phyloP scores from a whole-genome alignment of 2,113 vertebrate genomes.

The Petaurus breviceps region DNA sequence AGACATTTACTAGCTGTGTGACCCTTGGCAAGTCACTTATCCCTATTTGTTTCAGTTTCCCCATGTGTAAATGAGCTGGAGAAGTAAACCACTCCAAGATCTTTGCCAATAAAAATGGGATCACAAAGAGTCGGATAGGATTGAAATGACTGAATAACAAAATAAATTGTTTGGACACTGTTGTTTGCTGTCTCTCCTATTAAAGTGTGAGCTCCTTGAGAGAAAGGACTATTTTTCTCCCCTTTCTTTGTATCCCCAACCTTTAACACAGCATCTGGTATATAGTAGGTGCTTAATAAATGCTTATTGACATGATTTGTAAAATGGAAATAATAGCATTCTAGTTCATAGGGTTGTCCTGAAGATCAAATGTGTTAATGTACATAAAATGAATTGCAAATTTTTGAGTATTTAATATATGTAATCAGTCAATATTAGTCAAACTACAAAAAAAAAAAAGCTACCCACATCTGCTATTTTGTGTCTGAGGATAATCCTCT shows the following conservation, averaged over 20 bases:
- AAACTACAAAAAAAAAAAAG: not conserved
- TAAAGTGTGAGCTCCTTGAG: not conserved
- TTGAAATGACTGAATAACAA: too few relatives aligned
- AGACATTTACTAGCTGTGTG: too few relatives aligned
- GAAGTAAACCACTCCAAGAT: too few relatives aligned
- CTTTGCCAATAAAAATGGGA: too few relatives aligned
- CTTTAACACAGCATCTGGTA: not conserved
- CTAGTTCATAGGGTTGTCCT: not conserved
- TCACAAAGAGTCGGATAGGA: too few relatives aligned
- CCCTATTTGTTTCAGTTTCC: too few relatives aligned
- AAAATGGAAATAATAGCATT: not conserved
- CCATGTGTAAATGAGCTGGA: too few relatives aligned
- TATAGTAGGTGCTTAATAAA: not conserved
- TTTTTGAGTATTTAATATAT: not conserved
- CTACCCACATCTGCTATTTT: not conserved
- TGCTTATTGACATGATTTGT: not conserved
- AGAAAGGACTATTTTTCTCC: not conserved
- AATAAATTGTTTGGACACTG: too few relatives aligned
- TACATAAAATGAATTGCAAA: not conserved
- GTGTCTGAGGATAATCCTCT: not conserved
- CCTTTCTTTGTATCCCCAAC: not conserved
- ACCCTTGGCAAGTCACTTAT: too few relatives aligned
- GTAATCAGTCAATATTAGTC: not conserved
- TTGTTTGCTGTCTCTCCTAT: not conserved
- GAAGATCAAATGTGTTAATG: not conserved